phyloP scores from a whole-genome alignment of 1,140 invertebrate genomes.

The Bradysia coprophila region DNA sequence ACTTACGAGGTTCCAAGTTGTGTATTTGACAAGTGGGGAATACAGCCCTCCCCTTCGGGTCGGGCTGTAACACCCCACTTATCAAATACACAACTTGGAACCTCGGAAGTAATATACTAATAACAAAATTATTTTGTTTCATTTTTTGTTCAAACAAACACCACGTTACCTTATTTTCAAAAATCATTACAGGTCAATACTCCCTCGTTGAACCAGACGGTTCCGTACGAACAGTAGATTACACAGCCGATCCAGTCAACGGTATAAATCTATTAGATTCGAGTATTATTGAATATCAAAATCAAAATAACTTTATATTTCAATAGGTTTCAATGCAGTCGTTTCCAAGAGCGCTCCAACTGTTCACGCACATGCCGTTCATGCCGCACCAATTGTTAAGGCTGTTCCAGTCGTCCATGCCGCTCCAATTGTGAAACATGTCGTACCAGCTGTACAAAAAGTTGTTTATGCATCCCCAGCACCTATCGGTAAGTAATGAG shows the following conservation, averaged over 20 bases:
- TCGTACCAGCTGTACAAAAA: slow-evolving; percentile 12
- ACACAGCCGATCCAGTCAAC: slow-evolving; percentile 22
- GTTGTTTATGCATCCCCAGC: slow-evolving; percentile 20
- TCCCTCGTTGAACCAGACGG: slow-evolving; percentile 42
- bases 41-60: too few species aligned
- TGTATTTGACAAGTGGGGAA: too few species aligned
- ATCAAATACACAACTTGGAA: too few species aligned
- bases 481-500: slow-evolving; percentile 24
- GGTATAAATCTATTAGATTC: slow-evolving; percentile 8
- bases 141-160: too few species aligned
- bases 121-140: too few species aligned
- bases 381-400: slow-evolving; percentile 12
- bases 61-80: too few species aligned
- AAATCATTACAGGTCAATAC: slow-evolving; percentile 39
- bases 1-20: too few species aligned
- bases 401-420: slow-evolving; percentile 14
- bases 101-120: too few species aligned
- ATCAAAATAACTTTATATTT: too few species aligned
- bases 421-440: slow-evolving; percentile 14
- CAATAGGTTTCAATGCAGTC: neutral
- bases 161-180: too few species aligned
- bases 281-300: neutral
- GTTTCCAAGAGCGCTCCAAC: slow-evolving; percentile 33
- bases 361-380: slow-evolving; percentile 23
- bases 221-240: slow-evolving; percentile 13